Percentiles rank a stretch among this genome's conserved stretches.
phyloP scores from a whole-genome alignment of 2,797 vertebrate species.

The Anguilla megastoma region DNA sequence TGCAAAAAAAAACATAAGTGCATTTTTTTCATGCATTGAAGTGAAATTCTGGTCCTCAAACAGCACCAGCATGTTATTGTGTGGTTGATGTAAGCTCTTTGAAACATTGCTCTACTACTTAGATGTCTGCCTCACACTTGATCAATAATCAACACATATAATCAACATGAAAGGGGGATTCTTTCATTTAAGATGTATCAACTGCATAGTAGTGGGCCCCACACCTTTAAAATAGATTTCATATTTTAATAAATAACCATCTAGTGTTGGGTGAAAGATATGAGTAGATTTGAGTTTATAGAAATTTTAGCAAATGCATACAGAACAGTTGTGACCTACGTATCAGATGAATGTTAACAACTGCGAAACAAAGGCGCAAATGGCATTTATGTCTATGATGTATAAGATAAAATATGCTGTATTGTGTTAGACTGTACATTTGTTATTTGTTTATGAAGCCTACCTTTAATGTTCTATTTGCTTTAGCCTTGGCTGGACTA shows the following conservation, averaged over 20 bases:
- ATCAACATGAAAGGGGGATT: neutral
- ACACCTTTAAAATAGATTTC: neutral
- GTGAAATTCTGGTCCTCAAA: neutral
- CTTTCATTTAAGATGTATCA: conserved; percentile 8
- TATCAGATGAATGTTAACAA: neutral
- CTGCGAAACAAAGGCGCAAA: neutral
- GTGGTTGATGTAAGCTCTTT: neutral
- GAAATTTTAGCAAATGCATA: neutral
- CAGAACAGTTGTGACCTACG: neutral
- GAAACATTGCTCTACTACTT: neutral
- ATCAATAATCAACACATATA: neutral
- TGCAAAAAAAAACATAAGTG: neutral
- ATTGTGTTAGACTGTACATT: neutral
- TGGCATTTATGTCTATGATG: neutral
- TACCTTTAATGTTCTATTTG: neutral
- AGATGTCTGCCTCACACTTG: neutral
- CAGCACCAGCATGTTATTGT: neutral
- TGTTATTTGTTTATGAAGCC: neutral
- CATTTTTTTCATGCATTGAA: neutral
- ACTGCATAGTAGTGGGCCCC: conserved; percentile 11
- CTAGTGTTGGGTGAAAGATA: neutral
- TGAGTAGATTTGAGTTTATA: neutral
- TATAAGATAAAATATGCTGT: neutral
- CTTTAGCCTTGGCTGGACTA: neutral
- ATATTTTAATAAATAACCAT: neutral